Evolutionary conservation across 2,113 vertebrate genomes (phyloP).

Genomic region (Elachura formosa): DNA sequence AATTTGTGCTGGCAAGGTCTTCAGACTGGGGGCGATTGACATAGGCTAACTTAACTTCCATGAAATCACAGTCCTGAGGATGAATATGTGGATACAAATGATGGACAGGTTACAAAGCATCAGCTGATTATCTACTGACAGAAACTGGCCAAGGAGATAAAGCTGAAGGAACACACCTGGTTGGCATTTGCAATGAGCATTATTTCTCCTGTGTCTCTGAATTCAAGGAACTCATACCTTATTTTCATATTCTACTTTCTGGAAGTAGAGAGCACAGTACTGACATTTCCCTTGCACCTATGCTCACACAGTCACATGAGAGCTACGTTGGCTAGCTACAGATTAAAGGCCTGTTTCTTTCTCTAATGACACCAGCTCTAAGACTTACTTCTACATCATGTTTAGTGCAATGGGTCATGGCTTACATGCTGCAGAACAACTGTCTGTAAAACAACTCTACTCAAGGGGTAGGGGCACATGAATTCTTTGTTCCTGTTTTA

Average conservation of each 20-base stretch:
- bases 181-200: not conserved
- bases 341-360: not conserved
- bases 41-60: not conserved
- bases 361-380: not conserved
- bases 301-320: not conserved
- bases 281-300: not conserved
- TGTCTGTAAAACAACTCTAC: not conserved
- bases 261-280: not conserved
- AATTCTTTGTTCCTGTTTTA: not conserved
- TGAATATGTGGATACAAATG: not conserved
- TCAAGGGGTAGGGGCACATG: not conserved
- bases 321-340: not conserved
- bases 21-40: not conserved
- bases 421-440: not conserved
- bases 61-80: not conserved
- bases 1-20: not conserved
- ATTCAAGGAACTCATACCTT: not conserved
- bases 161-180: not conserved
- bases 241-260: not conserved
- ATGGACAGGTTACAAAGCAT: not conserved
- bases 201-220: not conserved
- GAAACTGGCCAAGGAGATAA: not conserved
- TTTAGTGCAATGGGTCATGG: accelerated
- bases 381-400: not conserved
- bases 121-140: not conserved